Evolutionary conservation across 2,888 invertebrate genomes (phyloP).

Genomic region (Andrena bicolor): DNA sequence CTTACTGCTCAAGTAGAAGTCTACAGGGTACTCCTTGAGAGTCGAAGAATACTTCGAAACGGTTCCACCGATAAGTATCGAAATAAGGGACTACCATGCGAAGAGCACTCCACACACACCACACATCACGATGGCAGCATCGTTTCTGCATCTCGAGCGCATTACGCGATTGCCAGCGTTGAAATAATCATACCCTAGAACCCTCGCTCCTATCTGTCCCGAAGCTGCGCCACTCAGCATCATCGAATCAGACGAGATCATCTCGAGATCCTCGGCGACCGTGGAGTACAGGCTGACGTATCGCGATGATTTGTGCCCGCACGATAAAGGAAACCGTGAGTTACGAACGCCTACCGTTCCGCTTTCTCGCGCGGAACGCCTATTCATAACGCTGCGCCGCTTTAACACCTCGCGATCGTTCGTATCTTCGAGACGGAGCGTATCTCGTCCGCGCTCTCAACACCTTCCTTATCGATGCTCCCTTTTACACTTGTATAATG

Average conservation of each 20-base stretch:
- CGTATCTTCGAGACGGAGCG: conserved; percentile 56
- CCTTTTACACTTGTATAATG: conserved; percentile 77
- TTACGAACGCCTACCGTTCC: conserved; percentile 65
- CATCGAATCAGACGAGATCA: conserved; percentile 40
- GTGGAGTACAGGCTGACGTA: background rate
- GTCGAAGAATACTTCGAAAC: background rate
- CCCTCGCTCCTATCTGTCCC: background rate
- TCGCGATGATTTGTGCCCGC: conserved; percentile 62
- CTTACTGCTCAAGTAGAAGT: no score
- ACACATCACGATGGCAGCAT: conserved; percentile 15
- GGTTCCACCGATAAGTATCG: background rate
- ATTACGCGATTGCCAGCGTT: conserved; percentile 28
- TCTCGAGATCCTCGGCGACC: conserved; percentile 26
- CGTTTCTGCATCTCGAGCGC: conserved; percentile 21
- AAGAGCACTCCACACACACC: background rate
- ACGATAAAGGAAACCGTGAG: conserved; percentile 67
- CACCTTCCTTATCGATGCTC: conserved; percentile 83
- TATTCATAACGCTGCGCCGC: conserved; percentile 54
- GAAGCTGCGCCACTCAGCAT: conserved; percentile 7
- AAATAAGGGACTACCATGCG: background rate
- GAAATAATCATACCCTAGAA: conserved; percentile 41
- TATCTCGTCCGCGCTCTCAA: conserved; percentile 83
- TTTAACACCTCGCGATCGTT: conserved; percentile 80
- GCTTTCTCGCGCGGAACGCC: conserved; percentile 44
- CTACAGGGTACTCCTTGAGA: background rate